phyloP scores from a whole-genome alignment of 2,797 vertebrate species.

The Brachyalestes nurse region DNA sequence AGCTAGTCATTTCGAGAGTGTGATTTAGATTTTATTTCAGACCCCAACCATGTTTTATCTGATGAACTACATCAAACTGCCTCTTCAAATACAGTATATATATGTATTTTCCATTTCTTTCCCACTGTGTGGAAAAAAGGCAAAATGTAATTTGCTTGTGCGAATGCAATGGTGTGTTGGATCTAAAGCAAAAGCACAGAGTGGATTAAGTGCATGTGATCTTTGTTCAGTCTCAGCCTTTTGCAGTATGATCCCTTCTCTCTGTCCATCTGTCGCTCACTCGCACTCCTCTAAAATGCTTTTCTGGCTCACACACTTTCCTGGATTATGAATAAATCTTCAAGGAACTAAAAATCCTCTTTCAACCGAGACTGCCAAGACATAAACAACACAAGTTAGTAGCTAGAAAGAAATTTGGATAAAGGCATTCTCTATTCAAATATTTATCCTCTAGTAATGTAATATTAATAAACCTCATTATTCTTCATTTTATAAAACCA shows the following conservation, averaged over 20 bases:
- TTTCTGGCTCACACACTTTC: not conserved
- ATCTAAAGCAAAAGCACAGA: not conserved
- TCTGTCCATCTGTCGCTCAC: not conserved
- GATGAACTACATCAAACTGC: too few relatives aligned
- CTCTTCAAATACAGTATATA: too few relatives aligned
- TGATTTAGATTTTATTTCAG: too few relatives aligned
- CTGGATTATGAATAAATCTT: not conserved
- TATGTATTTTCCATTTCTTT: too few relatives aligned
- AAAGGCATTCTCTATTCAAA: not conserved
- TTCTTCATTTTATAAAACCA: too few relatives aligned
- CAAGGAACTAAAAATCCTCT: not conserved
- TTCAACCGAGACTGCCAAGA: not conserved
- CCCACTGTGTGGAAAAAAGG: not conserved
- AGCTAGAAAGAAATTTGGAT: not conserved
- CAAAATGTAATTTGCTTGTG: not conserved
- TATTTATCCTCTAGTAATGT: not conserved
- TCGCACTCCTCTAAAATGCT: not conserved
- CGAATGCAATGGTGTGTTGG: not conserved
- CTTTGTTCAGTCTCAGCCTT: not conserved
- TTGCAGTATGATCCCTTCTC: not conserved
- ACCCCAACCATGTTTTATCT: too few relatives aligned
- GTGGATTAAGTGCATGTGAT: not conserved
- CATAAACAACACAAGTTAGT: not conserved
- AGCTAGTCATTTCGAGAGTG: too few relatives aligned
- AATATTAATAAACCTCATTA: not conserved